Percentiles rank a stretch among this genome's conserved stretches.
Evolutionary conservation across 2,113 vertebrate species (phyloP).

Genomic region (Cairina moschata): DNA sequence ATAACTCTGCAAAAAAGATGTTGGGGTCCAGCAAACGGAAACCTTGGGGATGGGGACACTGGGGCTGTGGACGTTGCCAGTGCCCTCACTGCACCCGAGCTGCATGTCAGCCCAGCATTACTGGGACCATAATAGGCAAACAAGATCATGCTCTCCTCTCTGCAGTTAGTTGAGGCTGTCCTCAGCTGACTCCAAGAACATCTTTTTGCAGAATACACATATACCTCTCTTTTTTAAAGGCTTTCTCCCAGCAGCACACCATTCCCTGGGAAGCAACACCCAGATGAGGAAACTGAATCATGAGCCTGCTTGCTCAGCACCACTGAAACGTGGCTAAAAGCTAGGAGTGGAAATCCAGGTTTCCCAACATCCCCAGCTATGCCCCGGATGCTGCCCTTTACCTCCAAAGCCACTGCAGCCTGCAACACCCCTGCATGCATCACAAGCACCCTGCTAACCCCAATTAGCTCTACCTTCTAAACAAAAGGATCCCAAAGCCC

Average conservation of each 20-base stretch:
- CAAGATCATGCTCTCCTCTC: background rate
- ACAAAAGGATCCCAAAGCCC: background rate
- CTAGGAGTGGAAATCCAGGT: background rate
- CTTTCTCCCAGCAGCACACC: background rate
- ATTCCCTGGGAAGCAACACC: background rate
- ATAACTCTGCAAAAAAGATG: rapidly evolving
- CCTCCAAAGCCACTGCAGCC: background rate
- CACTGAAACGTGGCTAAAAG: rapidly evolving
- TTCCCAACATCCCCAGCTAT: background rate
- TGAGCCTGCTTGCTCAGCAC: background rate
- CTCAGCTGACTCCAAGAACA: conserved; percentile 33
- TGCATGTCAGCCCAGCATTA: background rate
- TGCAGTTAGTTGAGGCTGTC: background rate
- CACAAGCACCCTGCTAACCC: background rate
- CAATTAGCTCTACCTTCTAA: background rate
- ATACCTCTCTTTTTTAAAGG: background rate
- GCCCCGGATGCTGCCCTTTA: background rate
- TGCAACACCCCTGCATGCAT: background rate
- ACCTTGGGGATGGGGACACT: rapidly evolving
- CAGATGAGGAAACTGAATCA: conserved; percentile 17
- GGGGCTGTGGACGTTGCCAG: background rate
- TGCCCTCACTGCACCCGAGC: background rate
- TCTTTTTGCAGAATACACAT: background rate
- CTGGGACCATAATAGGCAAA: background rate
- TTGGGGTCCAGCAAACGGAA: rapidly evolving